These are phyloP conservation scores for Pygoscelis antarcticus DNA, from an alignment of 2,113 vertebrate species.

Conservation along the genomic window DNA sequence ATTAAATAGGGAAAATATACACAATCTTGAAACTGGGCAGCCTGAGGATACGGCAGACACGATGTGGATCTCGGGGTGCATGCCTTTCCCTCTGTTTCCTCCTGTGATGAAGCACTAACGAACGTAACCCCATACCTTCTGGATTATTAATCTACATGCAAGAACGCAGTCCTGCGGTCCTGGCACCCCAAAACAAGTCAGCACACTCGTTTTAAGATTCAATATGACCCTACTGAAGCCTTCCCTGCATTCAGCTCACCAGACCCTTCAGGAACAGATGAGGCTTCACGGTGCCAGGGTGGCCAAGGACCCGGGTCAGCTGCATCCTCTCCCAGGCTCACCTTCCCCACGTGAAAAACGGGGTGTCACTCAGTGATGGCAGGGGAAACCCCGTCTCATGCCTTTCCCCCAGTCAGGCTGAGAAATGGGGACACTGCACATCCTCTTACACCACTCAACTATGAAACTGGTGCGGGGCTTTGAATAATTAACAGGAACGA, in stretches of 20 bases:
- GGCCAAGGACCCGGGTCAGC: neutral
- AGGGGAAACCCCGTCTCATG: neutral
- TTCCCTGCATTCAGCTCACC: neutral
- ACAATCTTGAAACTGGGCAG: neutral
- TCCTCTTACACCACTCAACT: conserved; percentile 35
- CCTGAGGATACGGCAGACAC: neutral
- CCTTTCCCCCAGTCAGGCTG: neutral
- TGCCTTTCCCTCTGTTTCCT: neutral
- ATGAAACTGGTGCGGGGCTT: neutral
- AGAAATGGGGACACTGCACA: conserved; percentile 38
- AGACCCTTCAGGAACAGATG: neutral
- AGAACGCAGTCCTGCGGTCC: neutral
- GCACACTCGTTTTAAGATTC: neutral
- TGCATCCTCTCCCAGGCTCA: neutral
- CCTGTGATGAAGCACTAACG: neutral
- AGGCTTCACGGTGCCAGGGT: neutral
- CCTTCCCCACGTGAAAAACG: neutral
- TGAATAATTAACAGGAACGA: conserved; percentile 44
- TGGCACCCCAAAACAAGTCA: neutral
- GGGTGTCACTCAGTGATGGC: neutral
- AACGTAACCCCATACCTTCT: rapidly evolving
- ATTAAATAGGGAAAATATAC: neutral
- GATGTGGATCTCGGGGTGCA: rapidly evolving
- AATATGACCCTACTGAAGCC: neutral
- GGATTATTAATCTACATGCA: neutral